A percentile compares a stretch with the other conserved stretches of the same genome.
phyloP scores from a whole-genome alignment of 2,797 vertebrate species.

The Myotis findleyi region DNA sequence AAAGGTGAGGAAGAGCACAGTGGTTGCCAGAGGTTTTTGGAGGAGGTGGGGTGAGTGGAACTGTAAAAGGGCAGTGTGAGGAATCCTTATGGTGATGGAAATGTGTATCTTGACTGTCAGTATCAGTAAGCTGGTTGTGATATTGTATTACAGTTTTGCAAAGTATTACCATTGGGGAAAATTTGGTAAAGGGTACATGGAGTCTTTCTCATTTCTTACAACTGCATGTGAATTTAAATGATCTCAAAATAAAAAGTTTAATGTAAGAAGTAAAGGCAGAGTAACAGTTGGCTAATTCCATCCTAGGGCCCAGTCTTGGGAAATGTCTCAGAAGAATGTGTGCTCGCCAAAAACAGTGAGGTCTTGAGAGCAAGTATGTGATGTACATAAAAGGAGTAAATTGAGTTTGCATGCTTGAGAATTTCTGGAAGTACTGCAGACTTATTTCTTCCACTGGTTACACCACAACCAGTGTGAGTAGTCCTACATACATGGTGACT shows the following conservation, averaged over 20 bases:
- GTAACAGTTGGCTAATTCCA: not conserved
- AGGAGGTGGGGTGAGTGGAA: not conserved
- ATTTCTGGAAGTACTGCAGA: not conserved
- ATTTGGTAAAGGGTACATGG: not conserved
- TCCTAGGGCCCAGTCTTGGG: not conserved
- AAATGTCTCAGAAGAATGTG: not conserved
- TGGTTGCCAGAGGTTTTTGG: not conserved
- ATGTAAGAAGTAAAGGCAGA: not conserved
- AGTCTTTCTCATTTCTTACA: not conserved
- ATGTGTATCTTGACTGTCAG: not conserved
- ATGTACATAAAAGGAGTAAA: not conserved
- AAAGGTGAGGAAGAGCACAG: not conserved
- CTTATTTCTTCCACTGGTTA: not conserved
- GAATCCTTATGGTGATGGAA: not conserved
- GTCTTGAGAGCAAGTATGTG: not conserved
- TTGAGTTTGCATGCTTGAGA: not conserved
- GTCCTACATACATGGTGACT: not conserved
- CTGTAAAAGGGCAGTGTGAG: not conserved
- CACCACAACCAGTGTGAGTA: not conserved
- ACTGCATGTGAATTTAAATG: conserved; percentile 33
- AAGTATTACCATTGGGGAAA: not conserved
- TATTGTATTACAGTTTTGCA: not conserved
- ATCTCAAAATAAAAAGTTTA: not conserved
- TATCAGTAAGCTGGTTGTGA: not conserved
- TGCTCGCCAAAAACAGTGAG: conserved; percentile 6